phyloP scores from a whole-genome alignment of 2,888 invertebrate species.

The Amiota communis region DNA sequence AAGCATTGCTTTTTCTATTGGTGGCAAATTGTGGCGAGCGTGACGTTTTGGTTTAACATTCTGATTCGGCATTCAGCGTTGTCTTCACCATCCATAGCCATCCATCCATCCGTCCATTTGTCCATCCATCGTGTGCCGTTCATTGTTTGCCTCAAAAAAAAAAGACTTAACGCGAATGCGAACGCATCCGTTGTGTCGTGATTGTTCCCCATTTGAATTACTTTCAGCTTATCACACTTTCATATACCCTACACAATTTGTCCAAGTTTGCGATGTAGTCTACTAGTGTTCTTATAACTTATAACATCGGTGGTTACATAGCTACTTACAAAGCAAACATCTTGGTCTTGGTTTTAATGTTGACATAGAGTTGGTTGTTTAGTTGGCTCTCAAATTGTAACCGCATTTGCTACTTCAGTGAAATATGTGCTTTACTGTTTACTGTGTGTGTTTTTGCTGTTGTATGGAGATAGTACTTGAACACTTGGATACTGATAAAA shows the following conservation, averaged over 20 bases:
- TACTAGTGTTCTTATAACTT: neutral
- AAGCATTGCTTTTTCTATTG: neutral
- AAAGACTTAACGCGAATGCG: neutral
- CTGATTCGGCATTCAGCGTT: too few relatives aligned
- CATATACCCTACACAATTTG: neutral
- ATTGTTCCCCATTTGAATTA: neutral
- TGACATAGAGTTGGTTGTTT: too few relatives aligned
- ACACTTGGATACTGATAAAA: neutral
- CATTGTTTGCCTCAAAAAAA: too few relatives aligned
- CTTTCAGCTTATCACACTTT: too few relatives aligned
- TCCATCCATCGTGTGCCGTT: too few relatives aligned
- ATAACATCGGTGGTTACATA: neutral
- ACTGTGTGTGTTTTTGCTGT: neutral
- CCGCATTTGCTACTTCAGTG: too few relatives aligned
- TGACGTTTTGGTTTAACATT: too few relatives aligned
- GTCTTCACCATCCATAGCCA: too few relatives aligned
- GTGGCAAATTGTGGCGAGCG: neutral
- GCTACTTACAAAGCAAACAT: too few relatives aligned
- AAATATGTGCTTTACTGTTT: neutral
- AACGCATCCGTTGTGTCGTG: slow-evolving; percentile 7
- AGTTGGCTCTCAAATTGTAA: too few relatives aligned
- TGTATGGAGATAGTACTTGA: neutral
- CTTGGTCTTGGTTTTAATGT: too few relatives aligned
- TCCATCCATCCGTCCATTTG: too few relatives aligned
- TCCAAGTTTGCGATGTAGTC: neutral